Percentiles rank a stretch among this genome's conserved stretches.
Evolutionary conservation across 2,888 invertebrate genomes (phyloP).

Genomic region (Lamproptera curius): DNA sequence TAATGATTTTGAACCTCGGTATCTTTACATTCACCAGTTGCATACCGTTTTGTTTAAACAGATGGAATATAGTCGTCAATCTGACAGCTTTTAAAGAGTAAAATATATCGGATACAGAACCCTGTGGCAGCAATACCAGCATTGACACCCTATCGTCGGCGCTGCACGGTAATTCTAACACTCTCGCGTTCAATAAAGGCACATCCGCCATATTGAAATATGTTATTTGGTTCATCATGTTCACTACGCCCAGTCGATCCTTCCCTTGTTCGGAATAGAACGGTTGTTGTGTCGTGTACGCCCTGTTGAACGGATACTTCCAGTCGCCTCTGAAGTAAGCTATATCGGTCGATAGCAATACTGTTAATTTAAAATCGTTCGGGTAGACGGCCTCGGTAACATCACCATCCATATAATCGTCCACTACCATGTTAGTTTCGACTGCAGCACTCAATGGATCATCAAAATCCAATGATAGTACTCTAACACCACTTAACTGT

Average conservation of each 20-base stretch:
- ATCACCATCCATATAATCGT: slow-evolving; percentile 34
- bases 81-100: slow-evolving; percentile 40
- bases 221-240: slow-evolving; percentile 52
- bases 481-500: slow-evolving; percentile 37
- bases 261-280: slow-evolving; percentile 36
- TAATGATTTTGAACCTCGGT: slow-evolving; percentile 47
- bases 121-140: slow-evolving; percentile 46
- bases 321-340: slow-evolving; percentile 48
- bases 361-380: slow-evolving; percentile 44
- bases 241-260: slow-evolving; percentile 37
- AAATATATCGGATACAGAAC: slow-evolving; percentile 41
- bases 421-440: slow-evolving; percentile 38
- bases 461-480: slow-evolving; percentile 42
- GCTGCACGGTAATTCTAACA: slow-evolving; percentile 47
- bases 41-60: slow-evolving; percentile 31
- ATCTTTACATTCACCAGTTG: slow-evolving; percentile 44
- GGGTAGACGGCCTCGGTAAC: slow-evolving; percentile 36
- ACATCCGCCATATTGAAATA: slow-evolving; percentile 43
- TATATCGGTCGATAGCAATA: slow-evolving; percentile 46
- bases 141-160: slow-evolving; percentile 38
- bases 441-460: slow-evolving; percentile 33
- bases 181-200: slow-evolving; percentile 37
- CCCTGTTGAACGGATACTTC: slow-evolving; percentile 44
- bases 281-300: slow-evolving; percentile 31
- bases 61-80: slow-evolving; percentile 44